These are phyloP conservation scores for Phortica okadai DNA, from an alignment of 2,888 invertebrate species.

Conservation along the genomic window DNA sequence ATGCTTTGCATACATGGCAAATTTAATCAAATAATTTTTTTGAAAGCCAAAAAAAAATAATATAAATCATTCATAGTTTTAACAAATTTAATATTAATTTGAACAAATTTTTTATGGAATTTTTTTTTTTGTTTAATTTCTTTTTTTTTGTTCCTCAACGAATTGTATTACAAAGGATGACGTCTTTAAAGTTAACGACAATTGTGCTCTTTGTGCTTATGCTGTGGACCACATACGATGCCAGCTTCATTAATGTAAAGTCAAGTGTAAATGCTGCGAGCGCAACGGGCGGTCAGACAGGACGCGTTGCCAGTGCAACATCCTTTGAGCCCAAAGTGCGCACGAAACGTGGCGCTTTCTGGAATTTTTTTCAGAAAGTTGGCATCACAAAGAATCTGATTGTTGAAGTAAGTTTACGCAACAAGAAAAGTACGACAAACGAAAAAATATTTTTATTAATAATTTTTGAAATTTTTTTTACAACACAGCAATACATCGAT, in stretches of 20 bases:
- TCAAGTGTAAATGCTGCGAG: not conserved
- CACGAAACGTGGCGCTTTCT: constrained; percentile 68
- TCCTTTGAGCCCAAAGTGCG: constrained; percentile 56
- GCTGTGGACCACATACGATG: not conserved
- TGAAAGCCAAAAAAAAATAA: no score
- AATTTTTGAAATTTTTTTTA: not conserved
- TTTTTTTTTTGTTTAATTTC: not conserved
- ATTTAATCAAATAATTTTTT: no score
- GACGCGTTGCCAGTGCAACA: not conserved
- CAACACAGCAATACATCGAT: constrained; percentile 74
- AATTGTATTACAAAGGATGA: not conserved
- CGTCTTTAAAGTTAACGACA: not conserved
- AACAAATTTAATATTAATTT: no score
- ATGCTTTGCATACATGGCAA: no score
- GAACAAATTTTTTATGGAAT: not conserved
- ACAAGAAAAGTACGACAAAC: not conserved
- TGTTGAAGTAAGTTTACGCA: constrained; percentile 67
- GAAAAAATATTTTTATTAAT: no score
- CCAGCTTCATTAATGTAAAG: not conserved
- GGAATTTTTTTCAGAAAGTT: constrained; percentile 73
- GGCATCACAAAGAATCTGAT: constrained; percentile 71
- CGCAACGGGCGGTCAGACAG: not conserved
- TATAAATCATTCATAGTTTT: no score
- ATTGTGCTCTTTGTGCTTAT: not conserved
- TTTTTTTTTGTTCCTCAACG: not conserved